phyloP scores from a whole-genome alignment of 2,797 vertebrate genomes.

The Lepus oiostolus region DNA sequence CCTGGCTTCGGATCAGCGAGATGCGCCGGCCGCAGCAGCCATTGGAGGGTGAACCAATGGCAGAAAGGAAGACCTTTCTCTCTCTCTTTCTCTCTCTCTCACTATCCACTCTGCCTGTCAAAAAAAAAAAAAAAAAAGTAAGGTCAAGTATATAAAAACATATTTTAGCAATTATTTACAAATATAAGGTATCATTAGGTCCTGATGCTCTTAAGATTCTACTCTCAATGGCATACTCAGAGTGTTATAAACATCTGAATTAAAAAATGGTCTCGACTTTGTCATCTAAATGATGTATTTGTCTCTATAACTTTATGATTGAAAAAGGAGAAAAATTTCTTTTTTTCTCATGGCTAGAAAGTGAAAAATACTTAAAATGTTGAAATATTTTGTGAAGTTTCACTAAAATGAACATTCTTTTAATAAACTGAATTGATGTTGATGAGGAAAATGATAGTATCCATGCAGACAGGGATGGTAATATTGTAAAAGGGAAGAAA shows the following conservation, averaged over 20 bases:
- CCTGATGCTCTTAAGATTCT: background rate
- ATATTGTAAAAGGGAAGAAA: background rate
- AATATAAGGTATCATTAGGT: background rate
- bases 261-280: background rate
- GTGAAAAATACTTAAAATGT: conserved; percentile 52
- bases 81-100: too few relatives aligned
- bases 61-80: too few relatives aligned
- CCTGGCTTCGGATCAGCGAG: too few relatives aligned
- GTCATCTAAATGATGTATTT: background rate
- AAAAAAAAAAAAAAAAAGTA: background rate
- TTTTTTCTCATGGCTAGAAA: background rate
- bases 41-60: too few relatives aligned
- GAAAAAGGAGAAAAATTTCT: background rate
- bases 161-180: background rate
- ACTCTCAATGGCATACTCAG: background rate
- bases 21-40: too few relatives aligned
- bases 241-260: background rate
- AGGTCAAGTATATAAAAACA: background rate
- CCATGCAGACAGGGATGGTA: background rate
- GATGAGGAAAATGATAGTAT: background rate
- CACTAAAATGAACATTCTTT: conserved; percentile 14
- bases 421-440: background rate
- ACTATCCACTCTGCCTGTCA: too few relatives aligned
- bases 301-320: conserved; percentile 2
- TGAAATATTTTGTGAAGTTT: conserved; percentile 37